Base-by-base conservation (phyloP, 2,888 invertebrate genomes). In the Taphrorychus bicolor region DNA sequence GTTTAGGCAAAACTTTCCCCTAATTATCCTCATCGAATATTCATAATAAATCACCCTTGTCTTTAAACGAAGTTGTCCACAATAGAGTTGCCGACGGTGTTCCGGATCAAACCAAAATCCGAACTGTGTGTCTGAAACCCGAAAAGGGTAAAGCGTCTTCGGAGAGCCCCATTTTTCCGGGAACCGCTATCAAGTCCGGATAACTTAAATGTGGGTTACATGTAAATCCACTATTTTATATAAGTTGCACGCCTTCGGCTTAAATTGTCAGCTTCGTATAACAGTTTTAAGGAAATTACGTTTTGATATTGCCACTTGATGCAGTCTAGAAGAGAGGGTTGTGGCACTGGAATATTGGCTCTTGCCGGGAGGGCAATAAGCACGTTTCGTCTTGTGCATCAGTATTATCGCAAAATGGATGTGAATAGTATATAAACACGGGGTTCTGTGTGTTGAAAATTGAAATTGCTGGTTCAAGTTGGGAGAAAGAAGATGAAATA, bases 181-280 rank as follows among this genome's bases (percentile, higher is more conserved):
- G 32, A 7, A 32, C 32, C 11, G 32, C 32, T 32, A 32, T 32
- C 45, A 18, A 14, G 14, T n/a, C 45, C 45, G 45, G 45, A 45
- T 45, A 45, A 45, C 45, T 45, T 45, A 18, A 45, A 45, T 45
- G 45, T 14, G 16, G 45, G 45, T 45, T 45, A 45, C 45, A 45
- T 18, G 45, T 45, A 45, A 45, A 45, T 18, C 45, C 45, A 45
- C 45, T 45, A 14, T 45, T 45, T 45, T 45, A 45, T 45, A 45
- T 45, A 18, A 32, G 11, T 32, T 9, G 32, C 11, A 32, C 32
- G 32, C 32, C 32, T 45, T 45, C 3, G 3, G 45, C 45, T 45
- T 45, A 3, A 5, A 45, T 45, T 45, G 1, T 45, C 16, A 32
- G 32, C 32, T 1, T 32, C 45, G 2, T 14, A 14, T n/a, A 45